These are phyloP conservation scores for Pristionchus arcanus DNA, from an alignment of 2,888 invertebrate genomes.

Conservation along the genomic window DNA sequence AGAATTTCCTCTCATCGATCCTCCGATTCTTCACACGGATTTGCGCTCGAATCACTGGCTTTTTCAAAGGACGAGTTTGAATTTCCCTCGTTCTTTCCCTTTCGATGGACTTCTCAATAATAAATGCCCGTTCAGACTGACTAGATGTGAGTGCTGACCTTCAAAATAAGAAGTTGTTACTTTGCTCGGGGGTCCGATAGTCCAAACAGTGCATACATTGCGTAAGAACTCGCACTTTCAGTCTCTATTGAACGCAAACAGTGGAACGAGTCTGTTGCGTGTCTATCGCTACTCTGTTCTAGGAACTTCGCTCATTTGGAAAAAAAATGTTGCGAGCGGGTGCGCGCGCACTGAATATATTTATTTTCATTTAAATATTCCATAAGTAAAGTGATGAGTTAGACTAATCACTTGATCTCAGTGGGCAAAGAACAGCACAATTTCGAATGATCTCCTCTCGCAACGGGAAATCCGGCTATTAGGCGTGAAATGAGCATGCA, in stretches of 20 bases:
- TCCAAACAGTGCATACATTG: not conserved
- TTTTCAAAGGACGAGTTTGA: not conserved
- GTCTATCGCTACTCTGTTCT: not conserved
- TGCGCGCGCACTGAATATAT: not conserved
- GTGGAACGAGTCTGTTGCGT: not conserved
- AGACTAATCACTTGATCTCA: not conserved
- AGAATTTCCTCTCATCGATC: conserved; percentile 1
- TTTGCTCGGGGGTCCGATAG: not conserved
- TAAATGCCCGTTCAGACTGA: not conserved
- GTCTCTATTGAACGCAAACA: not conserved
- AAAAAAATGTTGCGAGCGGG: not conserved
- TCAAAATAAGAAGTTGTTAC: conserved; percentile 5
- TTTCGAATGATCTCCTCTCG: not conserved
- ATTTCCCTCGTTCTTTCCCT: not conserved
- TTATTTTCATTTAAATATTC: not conserved
- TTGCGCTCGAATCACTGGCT: not conserved
- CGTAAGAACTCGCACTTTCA: not conserved
- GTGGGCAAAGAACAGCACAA: not conserved
- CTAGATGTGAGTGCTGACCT: not conserved
- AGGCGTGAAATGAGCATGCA: conserved; percentile 31
- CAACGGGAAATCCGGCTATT: not conserved
- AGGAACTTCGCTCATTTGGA: not conserved
- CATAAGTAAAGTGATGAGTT: not conserved
- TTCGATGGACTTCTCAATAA: conserved; percentile 6
- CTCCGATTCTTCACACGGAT: not conserved